A percentile compares a stretch with the other conserved stretches of the same genome.
phyloP scores from a whole-genome alignment of 1,140 invertebrate species.

The Chelonus insularis region DNA sequence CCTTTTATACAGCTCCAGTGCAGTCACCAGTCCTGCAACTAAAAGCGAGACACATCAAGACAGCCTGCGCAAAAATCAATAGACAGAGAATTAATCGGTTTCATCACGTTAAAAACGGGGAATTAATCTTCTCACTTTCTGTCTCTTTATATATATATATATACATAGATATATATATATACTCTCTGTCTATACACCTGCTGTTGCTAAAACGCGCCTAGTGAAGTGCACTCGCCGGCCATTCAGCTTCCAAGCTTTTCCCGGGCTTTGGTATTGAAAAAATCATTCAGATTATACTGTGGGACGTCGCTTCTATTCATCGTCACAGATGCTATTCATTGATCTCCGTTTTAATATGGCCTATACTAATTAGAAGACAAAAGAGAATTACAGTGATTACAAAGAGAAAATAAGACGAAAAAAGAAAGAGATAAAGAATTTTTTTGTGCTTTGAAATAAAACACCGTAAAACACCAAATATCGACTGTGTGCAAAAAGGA shows the following conservation, averaged over 20 bases:
- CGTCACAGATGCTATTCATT: background rate
- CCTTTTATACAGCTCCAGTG: constrained; percentile 36
- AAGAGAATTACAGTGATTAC: too few species aligned
- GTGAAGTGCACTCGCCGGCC: constrained; percentile 26
- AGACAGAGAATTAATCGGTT: background rate
- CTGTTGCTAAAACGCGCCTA: constrained; percentile 22
- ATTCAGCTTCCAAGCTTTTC: constrained; percentile 40
- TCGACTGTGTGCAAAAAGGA: too few species aligned
- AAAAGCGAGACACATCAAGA: constrained; percentile 1
- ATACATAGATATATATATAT: too few species aligned
- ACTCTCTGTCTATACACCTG: constrained; percentile 6
- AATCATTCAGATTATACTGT: background rate
- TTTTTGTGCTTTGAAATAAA: too few species aligned
- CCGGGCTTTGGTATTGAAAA: constrained; percentile 32
- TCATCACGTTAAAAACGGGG: background rate
- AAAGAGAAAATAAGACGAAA: too few species aligned
- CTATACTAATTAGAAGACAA: too few species aligned
- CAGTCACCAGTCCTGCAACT: constrained; percentile 28
- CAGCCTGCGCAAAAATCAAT: background rate
- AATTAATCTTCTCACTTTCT: constrained; percentile 4
- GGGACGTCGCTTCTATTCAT: background rate
- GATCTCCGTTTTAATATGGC: too few species aligned
- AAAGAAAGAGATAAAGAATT: too few species aligned
- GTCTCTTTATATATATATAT: constrained; percentile 4
- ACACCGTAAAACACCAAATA: too few species aligned